Conservation (phyloP, 2,113 vertebrate genomes). For the Struthio camelus region DNA sequence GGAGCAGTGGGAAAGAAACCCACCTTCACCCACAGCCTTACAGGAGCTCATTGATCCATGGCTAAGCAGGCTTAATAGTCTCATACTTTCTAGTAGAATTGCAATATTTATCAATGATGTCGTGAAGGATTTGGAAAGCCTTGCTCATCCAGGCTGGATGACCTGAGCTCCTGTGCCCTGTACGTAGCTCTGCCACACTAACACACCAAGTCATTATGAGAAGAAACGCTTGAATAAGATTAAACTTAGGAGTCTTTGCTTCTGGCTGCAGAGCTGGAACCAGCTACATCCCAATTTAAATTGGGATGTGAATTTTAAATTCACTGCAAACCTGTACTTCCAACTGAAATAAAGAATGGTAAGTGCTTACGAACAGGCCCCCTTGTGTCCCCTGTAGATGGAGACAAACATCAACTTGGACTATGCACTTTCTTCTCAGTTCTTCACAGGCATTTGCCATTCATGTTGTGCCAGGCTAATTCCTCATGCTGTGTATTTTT, state of each 20-base stretch:
- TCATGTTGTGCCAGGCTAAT: not conserved
- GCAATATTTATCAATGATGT: fast-evolving
- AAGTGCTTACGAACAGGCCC: not conserved
- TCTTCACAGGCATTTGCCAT: not conserved
- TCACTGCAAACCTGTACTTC: not conserved
- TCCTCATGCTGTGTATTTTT: not conserved
- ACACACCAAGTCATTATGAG: not conserved
- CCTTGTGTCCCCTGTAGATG: not conserved
- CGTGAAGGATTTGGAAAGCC: not conserved
- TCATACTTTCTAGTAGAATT: not conserved
- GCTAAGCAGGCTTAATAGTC: not conserved
- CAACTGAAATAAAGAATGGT: not conserved
- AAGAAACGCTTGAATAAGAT: not conserved
- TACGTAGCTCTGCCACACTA: not conserved
- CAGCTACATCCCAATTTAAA: not conserved
- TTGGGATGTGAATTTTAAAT: not conserved
- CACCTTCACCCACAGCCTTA: not conserved
- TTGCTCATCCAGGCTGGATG: not conserved
- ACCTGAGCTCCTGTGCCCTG: fast-evolving
- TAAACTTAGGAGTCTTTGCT: not conserved
- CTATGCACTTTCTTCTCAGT: not conserved
- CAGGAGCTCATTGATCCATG: not conserved
- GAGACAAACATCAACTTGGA: not conserved
- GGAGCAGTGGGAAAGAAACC: not conserved
- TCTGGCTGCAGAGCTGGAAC: not conserved